Conservation (phyloP, 2,113 vertebrate genomes). For the Cranoglanis bouderius region DNA sequence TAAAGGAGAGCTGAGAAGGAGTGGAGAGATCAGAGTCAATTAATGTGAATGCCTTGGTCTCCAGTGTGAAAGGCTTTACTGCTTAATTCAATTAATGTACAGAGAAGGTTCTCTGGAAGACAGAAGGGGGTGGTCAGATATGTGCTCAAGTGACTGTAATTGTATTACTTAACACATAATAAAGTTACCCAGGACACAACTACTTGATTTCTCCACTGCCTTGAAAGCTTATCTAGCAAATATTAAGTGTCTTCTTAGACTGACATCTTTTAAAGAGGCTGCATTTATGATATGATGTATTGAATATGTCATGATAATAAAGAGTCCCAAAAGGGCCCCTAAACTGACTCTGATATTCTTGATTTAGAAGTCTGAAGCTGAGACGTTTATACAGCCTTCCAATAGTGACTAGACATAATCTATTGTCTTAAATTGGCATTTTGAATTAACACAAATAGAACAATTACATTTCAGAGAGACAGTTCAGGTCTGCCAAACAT, state of each 20-base stretch:
- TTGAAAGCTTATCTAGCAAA: slow-evolving; percentile 22
- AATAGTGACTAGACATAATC: background rate
- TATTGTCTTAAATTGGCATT: background rate
- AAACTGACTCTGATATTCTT: background rate
- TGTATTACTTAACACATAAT: slow-evolving; percentile 54
- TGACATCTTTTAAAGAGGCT: slow-evolving; percentile 4
- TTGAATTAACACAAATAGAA: background rate
- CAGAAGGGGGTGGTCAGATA: slow-evolving; percentile 16
- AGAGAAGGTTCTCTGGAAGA: slow-evolving; percentile 10
- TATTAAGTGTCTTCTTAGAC: background rate
- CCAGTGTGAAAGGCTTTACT: slow-evolving; percentile 61
- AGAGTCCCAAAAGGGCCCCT: background rate
- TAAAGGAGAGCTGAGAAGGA: slow-evolving; percentile 20
- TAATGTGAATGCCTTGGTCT: slow-evolving; percentile 57
- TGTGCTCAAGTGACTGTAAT: slow-evolving; percentile 41
- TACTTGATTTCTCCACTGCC: slow-evolving; percentile 41
- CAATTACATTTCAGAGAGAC: background rate
- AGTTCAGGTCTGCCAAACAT: background rate
- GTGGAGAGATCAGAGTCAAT: slow-evolving; percentile 57
- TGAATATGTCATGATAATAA: background rate
- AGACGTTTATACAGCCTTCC: background rate
- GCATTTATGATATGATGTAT: slow-evolving; percentile 10
- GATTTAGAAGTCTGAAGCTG: background rate
- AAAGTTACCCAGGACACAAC: slow-evolving; percentile 45
- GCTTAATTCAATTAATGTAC: slow-evolving; percentile 62